phyloP scores from a whole-genome alignment of 2,888 invertebrate genomes.

The Thalpophila matura region DNA sequence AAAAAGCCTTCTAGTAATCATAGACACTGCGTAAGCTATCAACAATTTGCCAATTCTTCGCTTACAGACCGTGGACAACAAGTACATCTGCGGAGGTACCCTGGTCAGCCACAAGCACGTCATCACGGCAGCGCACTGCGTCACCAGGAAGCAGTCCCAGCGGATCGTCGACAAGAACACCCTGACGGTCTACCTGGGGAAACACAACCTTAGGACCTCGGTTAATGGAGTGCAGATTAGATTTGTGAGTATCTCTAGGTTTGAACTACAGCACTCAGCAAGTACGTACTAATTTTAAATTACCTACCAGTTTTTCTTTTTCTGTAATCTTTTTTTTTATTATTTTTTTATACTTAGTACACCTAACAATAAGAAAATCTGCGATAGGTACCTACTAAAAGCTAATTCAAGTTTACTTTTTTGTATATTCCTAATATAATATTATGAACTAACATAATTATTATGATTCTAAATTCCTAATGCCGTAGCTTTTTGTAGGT shows the following conservation, averaged over 20 bases:
- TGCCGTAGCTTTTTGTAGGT: no score
- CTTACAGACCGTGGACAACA: slow-evolving; percentile 88
- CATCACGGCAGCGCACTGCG: slow-evolving; percentile 92
- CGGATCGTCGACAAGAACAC: slow-evolving; percentile 84
- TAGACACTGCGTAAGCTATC: background rate
- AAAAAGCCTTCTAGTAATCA: background rate
- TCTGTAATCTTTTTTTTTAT: no score
- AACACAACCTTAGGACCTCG: slow-evolving; percentile 87
- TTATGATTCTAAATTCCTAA: no score
- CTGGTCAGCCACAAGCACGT: slow-evolving; percentile 90
- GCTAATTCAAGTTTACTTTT: no score
- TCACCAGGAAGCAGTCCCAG: slow-evolving; percentile 86
- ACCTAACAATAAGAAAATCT: no score
- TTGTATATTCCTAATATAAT: no score
- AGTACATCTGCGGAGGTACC: slow-evolving; percentile 92
- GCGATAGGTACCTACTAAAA: no score
- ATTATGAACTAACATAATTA: no score
- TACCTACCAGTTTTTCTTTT: no score
- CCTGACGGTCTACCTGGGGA: slow-evolving; percentile 85
- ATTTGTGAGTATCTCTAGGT: slow-evolving; percentile 76
- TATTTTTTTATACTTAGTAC: no score
- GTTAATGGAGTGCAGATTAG: slow-evolving; percentile 86
- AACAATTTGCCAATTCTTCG: slow-evolving; percentile 23
- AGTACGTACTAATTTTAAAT: no score
- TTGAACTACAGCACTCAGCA: no score